Conservation (phyloP, 2,113 vertebrate genomes). For the Sylvilagus bachmani region DNA sequence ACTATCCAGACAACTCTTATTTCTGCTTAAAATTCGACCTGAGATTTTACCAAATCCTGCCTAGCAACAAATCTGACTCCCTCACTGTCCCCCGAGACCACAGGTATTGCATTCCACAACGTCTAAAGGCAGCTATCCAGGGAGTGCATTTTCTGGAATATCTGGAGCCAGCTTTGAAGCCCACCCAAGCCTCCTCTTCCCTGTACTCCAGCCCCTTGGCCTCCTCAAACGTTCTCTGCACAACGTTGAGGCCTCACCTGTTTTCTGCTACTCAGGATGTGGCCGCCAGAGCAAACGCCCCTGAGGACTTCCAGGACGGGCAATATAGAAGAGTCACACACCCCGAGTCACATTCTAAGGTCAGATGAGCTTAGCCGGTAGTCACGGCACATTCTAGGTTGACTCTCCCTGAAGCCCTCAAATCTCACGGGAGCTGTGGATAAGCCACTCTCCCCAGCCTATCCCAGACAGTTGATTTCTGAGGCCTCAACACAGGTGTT, state of each 20-base stretch:
- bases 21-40: neutral
- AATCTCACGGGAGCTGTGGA: neutral
- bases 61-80: neutral
- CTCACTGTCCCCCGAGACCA: neutral
- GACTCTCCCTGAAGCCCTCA: neutral
- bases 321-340: neutral
- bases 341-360: neutral
- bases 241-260: neutral
- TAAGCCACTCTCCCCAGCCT: neutral
- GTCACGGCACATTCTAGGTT: neutral
- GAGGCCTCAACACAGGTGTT: constrained; percentile 38
- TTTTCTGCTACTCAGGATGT: neutral
- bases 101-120: neutral
- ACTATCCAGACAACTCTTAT: neutral
- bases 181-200: neutral
- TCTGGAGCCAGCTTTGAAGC: neutral
- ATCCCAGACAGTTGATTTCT: neutral
- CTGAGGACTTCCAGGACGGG: neutral
- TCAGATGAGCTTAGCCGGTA: neutral
- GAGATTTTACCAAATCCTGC: neutral
- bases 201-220: neutral
- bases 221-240: neutral
- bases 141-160: neutral
- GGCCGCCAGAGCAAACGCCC: neutral
- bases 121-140: neutral